A percentile compares a stretch with the other conserved stretches of the same genome.
Evolutionary conservation across 2,888 invertebrate species (phyloP).

Genomic region (Invenusta paracnida): DNA sequence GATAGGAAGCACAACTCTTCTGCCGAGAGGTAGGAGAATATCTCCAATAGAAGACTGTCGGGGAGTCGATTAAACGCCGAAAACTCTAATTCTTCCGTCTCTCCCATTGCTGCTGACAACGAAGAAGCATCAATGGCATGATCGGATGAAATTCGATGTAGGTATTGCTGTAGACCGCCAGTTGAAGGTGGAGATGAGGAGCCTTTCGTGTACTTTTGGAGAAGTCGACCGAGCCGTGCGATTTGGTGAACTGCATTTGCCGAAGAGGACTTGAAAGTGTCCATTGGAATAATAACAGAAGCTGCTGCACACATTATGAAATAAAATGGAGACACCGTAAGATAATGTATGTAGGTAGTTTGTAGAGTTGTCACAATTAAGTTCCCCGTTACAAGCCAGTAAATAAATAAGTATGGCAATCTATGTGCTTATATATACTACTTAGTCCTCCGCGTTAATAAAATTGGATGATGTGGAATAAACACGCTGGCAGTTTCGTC

Average conservation of each 20-base stretch:
- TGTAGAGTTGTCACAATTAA: too few species aligned
- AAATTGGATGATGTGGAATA: constrained; percentile 9
- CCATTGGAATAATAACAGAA: constrained; percentile 1
- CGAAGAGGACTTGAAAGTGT: neutral
- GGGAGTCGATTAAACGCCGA: constrained; percentile 1
- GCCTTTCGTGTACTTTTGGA: neutral
- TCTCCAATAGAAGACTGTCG: constrained; percentile 33
- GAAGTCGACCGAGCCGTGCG: neutral
- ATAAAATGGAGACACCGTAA: too few species aligned
- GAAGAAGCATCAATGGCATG: too few species aligned
- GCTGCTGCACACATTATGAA: neutral
- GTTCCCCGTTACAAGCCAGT: too few species aligned
- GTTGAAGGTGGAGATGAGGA: neutral
- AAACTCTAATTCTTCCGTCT: neutral
- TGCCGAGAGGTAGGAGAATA: constrained; percentile 30
- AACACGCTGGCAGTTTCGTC: constrained; percentile 3
- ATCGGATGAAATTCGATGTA: too few species aligned
- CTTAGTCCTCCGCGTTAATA: too few species aligned
- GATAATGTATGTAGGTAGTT: too few species aligned
- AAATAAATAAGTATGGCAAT: neutral
- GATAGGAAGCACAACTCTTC: constrained; percentile 1
- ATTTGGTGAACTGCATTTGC: neutral
- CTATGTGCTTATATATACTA: neutral
- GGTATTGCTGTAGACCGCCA: neutral
- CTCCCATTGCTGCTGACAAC: neutral